These are phyloP conservation scores for Hipparchia sbordonii DNA, from an alignment of 2,888 invertebrate genomes.

Conservation along the genomic window DNA sequence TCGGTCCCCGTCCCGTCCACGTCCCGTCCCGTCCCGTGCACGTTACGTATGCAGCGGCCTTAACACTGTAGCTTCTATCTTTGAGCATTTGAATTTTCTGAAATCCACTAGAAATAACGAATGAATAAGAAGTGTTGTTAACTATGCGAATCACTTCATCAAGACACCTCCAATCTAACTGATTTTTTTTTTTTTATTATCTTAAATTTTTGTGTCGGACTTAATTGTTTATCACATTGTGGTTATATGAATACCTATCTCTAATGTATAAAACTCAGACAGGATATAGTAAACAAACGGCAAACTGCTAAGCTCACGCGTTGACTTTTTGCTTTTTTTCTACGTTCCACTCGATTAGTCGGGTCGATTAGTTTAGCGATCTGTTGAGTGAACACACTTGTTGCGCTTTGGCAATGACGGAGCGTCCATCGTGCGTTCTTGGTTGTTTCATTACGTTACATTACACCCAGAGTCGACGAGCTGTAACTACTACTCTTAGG, in stretches of 20 bases:
- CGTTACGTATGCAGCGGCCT: too few species aligned
- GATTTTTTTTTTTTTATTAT: too few species aligned
- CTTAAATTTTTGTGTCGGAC: too few species aligned
- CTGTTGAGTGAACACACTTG: conserved; percentile 58
- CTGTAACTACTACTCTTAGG: conserved; percentile 45
- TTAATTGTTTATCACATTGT: background rate
- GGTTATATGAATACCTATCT: background rate
- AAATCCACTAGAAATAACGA: too few species aligned
- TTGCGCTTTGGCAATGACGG: conserved; percentile 56
- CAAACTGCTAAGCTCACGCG: conserved; percentile 27
- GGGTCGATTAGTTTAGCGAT: conserved; percentile 44
- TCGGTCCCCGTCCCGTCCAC: too few species aligned
- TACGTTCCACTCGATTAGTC: conserved; percentile 31
- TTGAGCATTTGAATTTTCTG: too few species aligned
- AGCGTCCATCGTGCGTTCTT: conserved; percentile 48
- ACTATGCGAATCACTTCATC: too few species aligned
- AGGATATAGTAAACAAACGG: conserved; percentile 26
- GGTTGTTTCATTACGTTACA: conserved; percentile 54
- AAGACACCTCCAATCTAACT: background rate
- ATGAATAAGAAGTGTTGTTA: too few species aligned
- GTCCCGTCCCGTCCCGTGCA: too few species aligned
- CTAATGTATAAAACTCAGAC: background rate
- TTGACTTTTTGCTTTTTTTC: conserved; percentile 30
- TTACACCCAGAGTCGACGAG: conserved; percentile 44
- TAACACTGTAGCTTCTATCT: too few species aligned